Evolutionary conservation across 92 coral and sea anemone genomes (phyloP).

Genomic region (Meandrina meandrites): DNA sequence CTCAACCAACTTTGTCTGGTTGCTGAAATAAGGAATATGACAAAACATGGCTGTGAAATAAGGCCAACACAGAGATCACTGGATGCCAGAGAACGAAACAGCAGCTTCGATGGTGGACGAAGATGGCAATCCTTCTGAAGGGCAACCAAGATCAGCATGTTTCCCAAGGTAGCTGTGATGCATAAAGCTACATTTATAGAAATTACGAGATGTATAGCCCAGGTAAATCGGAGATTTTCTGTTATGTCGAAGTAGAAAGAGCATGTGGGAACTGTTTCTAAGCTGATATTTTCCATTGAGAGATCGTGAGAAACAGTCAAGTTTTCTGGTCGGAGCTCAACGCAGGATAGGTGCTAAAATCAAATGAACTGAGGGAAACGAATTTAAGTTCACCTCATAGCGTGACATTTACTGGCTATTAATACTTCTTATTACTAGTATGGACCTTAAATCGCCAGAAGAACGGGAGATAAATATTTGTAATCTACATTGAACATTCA

Average conservation of each 20-base stretch:
- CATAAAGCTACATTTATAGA: not conserved
- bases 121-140: constrained; percentile 1
- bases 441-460: not conserved
- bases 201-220: not conserved
- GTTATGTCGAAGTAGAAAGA: not conserved
- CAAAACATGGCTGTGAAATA: constrained; percentile 2
- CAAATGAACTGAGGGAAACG: not conserved
- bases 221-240: not conserved
- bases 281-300: constrained; percentile 3
- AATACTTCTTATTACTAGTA: not conserved
- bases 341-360: not conserved
- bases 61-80: constrained; percentile 33
- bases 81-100: constrained; percentile 19
- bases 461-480: not conserved
- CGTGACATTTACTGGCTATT: not conserved
- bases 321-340: not conserved
- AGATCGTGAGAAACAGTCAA: not conserved
- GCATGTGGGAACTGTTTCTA: not conserved
- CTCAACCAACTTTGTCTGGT: not conserved
- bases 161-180: not conserved
- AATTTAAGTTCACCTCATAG: not conserved
- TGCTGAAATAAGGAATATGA: not conserved
- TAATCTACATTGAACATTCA: not conserved
- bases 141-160: constrained; percentile 15
- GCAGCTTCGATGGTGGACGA: constrained; percentile 16